Evolutionary conservation across 1,140 invertebrate species (phyloP).

Genomic region (Bombyx mori): DNA sequence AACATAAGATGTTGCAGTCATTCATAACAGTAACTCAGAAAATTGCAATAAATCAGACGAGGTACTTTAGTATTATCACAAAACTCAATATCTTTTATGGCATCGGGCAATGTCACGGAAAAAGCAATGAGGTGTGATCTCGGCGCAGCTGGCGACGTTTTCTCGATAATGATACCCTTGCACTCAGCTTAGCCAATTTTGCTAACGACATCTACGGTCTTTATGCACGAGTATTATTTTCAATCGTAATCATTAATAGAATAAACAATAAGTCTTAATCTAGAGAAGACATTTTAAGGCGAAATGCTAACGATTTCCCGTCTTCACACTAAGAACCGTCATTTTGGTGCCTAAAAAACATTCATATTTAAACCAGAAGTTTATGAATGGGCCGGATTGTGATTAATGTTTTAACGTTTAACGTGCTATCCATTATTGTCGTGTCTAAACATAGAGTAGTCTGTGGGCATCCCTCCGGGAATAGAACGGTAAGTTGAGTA

Average conservation of each 20-base stretch:
- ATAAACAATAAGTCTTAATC: no score
- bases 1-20: no score
- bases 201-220: no score
- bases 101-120: slow-evolving; percentile 58
- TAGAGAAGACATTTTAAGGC: no score
- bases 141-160: slow-evolving; percentile 42
- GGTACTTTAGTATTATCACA: slow-evolving; percentile 32
- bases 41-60: slow-evolving; percentile 14
- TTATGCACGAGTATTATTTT: no score
- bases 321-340: no score
- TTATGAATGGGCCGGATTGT: no score
- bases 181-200: no score
- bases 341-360: no score
- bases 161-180: slow-evolving; percentile 24
- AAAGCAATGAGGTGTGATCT: slow-evolving; percentile 51
- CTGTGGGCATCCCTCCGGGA: slow-evolving; percentile 46
- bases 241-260: no score
- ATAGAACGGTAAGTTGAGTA: slow-evolving; percentile 68
- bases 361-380: no score
- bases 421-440: slow-evolving; percentile 16
- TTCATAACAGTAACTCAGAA: background rate
- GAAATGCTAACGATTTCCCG: no score
- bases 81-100: slow-evolving; percentile 52
- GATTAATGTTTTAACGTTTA: slow-evolving; percentile 3
- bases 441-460: slow-evolving; percentile 28